These are phyloP conservation scores for Plusia festucae DNA, from an alignment of 2,888 invertebrate species.

Conservation along the genomic window DNA sequence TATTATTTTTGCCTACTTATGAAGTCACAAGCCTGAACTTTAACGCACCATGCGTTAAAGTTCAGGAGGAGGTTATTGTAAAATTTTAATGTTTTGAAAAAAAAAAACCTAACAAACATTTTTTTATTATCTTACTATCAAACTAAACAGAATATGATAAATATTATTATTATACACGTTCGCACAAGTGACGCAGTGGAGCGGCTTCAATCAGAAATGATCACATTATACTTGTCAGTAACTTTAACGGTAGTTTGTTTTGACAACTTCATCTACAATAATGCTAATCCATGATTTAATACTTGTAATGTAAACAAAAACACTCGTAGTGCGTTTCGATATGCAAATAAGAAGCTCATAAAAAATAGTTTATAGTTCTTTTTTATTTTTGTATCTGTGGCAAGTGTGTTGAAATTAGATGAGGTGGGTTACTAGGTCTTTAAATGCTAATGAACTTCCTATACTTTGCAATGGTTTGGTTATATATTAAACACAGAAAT, in stretches of 20 bases:
- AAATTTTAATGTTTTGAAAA: too few species aligned
- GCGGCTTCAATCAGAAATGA: conserved; percentile 2
- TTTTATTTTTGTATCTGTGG: background rate
- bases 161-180: too few species aligned
- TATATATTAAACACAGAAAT: too few species aligned
- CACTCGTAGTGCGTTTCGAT: background rate
- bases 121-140: too few species aligned
- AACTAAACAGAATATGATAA: too few species aligned
- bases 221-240: background rate
- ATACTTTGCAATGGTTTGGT: too few species aligned
- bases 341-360: conserved; percentile 19
- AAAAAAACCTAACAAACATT: too few species aligned
- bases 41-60: too few species aligned
- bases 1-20: too few species aligned
- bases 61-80: too few species aligned
- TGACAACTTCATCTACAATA: conserved; percentile 17
- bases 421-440: background rate
- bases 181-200: too few species aligned
- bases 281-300: conserved; percentile 22
- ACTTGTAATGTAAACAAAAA: conserved; percentile 13
- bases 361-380: conserved; percentile 11
- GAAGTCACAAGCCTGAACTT: too few species aligned
- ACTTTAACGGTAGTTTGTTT: conserved; percentile 4
- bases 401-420: conserved; percentile 1
- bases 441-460: background rate